These are phyloP conservation scores for Aphrophora alni DNA, from an alignment of 2,888 invertebrate genomes.

Conservation along the genomic window DNA sequence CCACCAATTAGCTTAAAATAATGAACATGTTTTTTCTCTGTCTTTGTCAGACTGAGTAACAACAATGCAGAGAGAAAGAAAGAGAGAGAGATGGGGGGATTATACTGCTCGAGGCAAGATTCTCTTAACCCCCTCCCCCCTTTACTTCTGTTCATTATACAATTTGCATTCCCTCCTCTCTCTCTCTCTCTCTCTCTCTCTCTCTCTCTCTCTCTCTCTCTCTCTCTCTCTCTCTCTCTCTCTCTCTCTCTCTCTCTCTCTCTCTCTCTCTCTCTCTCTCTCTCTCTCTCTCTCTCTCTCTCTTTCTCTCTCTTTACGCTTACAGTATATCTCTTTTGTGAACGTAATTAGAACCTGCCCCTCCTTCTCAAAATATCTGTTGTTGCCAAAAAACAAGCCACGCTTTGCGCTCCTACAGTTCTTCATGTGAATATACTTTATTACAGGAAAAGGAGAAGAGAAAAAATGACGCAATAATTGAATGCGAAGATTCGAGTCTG, in stretches of 20 bases:
- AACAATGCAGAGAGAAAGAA: background rate
- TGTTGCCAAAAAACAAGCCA: background rate
- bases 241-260: too few relatives aligned
- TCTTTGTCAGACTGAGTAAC: conserved; percentile 25
- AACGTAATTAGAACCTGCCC: background rate
- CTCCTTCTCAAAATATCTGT: background rate
- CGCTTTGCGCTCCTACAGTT: background rate
- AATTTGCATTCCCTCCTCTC: conserved; percentile 4
- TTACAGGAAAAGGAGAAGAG: too few relatives aligned
- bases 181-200: too few relatives aligned
- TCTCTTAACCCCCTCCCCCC: background rate
- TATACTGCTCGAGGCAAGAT: background rate
- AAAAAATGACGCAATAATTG: too few relatives aligned
- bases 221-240: too few relatives aligned
- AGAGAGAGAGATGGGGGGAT: background rate
- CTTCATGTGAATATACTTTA: background rate
- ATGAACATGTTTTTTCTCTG: conserved; percentile 36
- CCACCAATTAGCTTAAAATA: conserved; percentile 38
- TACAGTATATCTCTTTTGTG: background rate
- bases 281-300: too few relatives aligned
- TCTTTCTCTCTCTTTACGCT: background rate
- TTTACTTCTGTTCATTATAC: background rate
- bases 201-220: too few relatives aligned
- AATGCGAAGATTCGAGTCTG: background rate
- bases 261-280: too few relatives aligned